Conservation (phyloP, 2,797 vertebrate genomes). For the Sorex maritimensis region DNA sequence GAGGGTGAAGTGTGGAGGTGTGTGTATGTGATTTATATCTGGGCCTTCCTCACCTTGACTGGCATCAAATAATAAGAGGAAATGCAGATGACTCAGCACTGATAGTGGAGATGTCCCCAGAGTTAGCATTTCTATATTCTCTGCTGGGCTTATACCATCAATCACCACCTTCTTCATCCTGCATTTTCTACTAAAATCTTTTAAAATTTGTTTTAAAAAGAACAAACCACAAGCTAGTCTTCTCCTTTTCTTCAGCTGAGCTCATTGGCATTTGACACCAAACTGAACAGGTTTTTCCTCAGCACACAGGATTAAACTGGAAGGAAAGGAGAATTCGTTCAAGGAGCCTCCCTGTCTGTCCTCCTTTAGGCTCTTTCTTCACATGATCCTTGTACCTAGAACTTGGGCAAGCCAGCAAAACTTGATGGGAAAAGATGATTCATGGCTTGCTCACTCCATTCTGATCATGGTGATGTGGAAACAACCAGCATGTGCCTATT, state of each 20-base stretch:
- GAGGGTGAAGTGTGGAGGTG: slow-evolving; percentile 40
- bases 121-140: slow-evolving; percentile 74
- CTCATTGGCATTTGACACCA: slow-evolving; percentile 68
- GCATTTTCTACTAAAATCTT: slow-evolving; percentile 65
- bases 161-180: slow-evolving; percentile 54
- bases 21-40: slow-evolving; percentile 44
- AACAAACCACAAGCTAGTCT: slow-evolving; percentile 36
- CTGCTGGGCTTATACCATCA: slow-evolving; percentile 69
- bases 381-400: slow-evolving; percentile 34
- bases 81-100: slow-evolving; percentile 84
- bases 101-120: slow-evolving; percentile 72
- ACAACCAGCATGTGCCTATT: slow-evolving; percentile 34
- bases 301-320: slow-evolving; percentile 60
- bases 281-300: slow-evolving; percentile 50
- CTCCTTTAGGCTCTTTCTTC: slow-evolving; percentile 49
- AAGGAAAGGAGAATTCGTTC: slow-evolving; percentile 73
- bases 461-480: slow-evolving; percentile 67
- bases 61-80: slow-evolving; percentile 71
- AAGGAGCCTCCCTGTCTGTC: slow-evolving; percentile 58
- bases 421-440: slow-evolving; percentile 75
- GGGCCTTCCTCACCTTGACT: slow-evolving; percentile 39
- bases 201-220: slow-evolving; percentile 64
- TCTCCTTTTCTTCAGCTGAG: slow-evolving; percentile 68
- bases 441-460: slow-evolving; percentile 76
- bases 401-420: slow-evolving; percentile 69